Percentiles rank a stretch among this genome's conserved stretches.
Conservation (phyloP, 2,797 vertebrate species). For the Cryptoblepharus egeriae region DNA sequence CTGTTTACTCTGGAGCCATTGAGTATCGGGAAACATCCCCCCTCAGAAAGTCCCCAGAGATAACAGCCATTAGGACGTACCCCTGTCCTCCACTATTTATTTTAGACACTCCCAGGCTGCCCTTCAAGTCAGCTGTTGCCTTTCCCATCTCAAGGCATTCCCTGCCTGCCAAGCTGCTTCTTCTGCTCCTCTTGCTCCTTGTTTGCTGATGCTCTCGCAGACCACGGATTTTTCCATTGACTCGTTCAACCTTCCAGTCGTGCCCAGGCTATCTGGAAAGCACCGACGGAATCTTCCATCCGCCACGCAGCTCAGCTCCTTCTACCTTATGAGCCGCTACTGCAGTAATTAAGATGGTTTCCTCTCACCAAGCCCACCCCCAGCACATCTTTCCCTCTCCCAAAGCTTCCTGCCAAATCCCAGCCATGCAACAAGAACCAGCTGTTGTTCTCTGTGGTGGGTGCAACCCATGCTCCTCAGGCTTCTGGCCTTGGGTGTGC, state of each 20-base stretch:
- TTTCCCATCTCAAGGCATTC: background rate
- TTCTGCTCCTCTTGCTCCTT: background rate
- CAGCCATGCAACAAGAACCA: conserved; percentile 23
- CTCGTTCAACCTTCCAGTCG: background rate
- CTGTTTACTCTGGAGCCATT: background rate
- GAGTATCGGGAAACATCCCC: background rate
- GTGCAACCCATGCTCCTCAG: background rate
- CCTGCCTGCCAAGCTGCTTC: background rate
- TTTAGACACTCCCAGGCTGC: background rate
- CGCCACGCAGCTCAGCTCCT: background rate
- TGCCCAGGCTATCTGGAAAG: background rate
- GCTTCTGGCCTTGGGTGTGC: conserved; percentile 24
- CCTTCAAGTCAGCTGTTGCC: background rate
- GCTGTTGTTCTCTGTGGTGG: conserved; percentile 24
- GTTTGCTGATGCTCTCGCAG: background rate
- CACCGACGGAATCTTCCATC: background rate
- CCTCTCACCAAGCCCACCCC: too few species aligned
- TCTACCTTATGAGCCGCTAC: background rate
- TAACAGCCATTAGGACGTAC: background rate
- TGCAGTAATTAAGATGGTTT: background rate
- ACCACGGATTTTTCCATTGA: background rate
- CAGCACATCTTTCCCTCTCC: background rate
- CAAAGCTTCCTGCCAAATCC: conserved; percentile 28
- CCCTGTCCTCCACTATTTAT: background rate
- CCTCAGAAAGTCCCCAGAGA: background rate